Evolutionary conservation across 1,140 invertebrate genomes (phyloP), one percentile per base, ranked within the genome.

Genomic region (Ostrea denselamellosa): DNA sequence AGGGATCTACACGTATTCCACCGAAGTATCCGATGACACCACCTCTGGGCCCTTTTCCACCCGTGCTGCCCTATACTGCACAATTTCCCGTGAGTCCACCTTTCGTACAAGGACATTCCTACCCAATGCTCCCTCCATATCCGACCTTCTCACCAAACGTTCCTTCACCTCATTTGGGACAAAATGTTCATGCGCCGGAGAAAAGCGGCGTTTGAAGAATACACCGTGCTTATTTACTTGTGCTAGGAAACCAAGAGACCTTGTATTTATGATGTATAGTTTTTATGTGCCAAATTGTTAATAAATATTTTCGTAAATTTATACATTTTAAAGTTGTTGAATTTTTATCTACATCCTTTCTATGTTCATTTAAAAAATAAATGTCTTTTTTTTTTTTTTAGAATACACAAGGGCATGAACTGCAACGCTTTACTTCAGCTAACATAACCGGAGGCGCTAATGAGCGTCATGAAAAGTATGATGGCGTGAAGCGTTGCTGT

Each of bases 21-120:
- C 82, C 82, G 17, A 34, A 83, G 51, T 52, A 53, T n/a, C 82
- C 82, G 17, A 34, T 77, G 22, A 77, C 68, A 25, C 53, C 82
- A 83, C 25, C 44, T 52, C 44, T 19, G 0, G 82, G 82, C n/a
- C 82, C 53, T 22, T 83, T 83, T 52, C 82, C 82, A 52, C 7
- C 44, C 7, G 52, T 83, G 82, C 82, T 83, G 14, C 82, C 82
- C 14, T 51, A 53, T 22, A 14, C 7, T 5, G 28, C 68, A 25
- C 12, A 22, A 28, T 77, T 77, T 34, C 68, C 22, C 2, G 14
- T 77, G 22, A 77, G 68, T 14, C 68, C 68, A 0, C 12, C 25
- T 14, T 77, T 14, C 28, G 14, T 77, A 28, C 68, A 25, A 10
- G 25, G 68, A 77, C 68, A 77, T 8, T 77, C 68, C 12, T 77